phyloP scores from a whole-genome alignment of 1,140 invertebrate genomes.

The Hormaphis cornu region DNA sequence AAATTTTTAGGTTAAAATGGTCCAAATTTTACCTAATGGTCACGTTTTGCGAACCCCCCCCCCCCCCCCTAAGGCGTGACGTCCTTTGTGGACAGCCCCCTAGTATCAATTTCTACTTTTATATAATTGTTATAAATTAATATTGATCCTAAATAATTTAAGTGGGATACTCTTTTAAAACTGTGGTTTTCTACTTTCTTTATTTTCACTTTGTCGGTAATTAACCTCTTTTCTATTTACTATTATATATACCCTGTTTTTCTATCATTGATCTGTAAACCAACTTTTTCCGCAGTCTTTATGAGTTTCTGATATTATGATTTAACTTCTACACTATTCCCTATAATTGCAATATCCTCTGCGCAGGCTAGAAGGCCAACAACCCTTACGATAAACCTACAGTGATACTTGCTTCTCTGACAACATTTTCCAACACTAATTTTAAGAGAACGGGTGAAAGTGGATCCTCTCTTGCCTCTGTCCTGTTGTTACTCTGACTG shows the following conservation, averaged over 20 bases:
- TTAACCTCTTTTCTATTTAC: not conserved
- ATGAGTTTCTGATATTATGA: not conserved
- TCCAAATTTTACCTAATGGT: too few relatives aligned
- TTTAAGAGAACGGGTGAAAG: conserved; percentile 40
- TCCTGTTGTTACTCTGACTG: not conserved
- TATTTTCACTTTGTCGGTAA: not conserved
- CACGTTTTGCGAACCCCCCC: too few relatives aligned
- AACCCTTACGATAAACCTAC: not conserved
- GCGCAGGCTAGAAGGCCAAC: not conserved
- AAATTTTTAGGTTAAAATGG: too few relatives aligned
- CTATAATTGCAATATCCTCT: not conserved
- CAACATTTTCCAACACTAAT: conserved; percentile 43
- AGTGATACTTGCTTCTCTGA: not conserved
- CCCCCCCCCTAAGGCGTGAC: too few relatives aligned
- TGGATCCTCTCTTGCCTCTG: not conserved
- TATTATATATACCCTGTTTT: not conserved
- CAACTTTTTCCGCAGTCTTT: not conserved
- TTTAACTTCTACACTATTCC: not conserved
- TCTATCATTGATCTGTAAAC: not conserved
- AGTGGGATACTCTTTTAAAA: not conserved
- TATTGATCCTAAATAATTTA: not conserved
- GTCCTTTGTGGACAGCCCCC: too few relatives aligned
- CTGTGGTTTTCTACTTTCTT: not conserved
- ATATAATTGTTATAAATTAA: not conserved
- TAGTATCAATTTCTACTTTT: not conserved